phyloP scores from a whole-genome alignment of 1,140 invertebrate genomes.

The Oreohelix idahoensis region DNA sequence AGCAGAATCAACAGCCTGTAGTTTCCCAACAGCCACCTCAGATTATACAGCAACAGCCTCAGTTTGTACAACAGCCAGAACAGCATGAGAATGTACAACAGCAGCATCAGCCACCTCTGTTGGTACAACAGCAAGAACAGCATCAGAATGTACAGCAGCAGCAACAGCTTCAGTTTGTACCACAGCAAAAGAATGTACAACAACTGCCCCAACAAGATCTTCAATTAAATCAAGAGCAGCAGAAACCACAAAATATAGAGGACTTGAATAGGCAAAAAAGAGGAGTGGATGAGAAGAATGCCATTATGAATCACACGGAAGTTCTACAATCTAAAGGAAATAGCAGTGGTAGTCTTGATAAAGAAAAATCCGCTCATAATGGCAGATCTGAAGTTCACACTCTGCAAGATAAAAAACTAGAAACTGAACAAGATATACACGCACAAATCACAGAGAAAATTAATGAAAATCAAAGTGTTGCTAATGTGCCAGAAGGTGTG shows the following conservation, averaged over 20 bases:
- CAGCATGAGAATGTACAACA: too few species aligned
- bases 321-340: background rate
- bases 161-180: slow-evolving; percentile 26
- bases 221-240: background rate
- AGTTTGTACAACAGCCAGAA: too few species aligned
- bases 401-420: background rate
- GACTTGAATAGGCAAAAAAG: background rate
- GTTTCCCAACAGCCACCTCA: too few species aligned
- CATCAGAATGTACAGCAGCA: background rate
- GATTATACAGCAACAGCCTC: too few species aligned
- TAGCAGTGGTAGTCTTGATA: background rate
- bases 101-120: too few species aligned
- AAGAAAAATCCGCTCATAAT: background rate
- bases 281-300: background rate
- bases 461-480: background rate
- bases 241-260: background rate
- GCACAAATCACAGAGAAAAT: background rate
- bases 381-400: background rate
- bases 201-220: background rate
- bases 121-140: too few species aligned
- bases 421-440: background rate
- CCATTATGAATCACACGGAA: background rate
- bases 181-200: background rate
- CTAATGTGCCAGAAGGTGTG: background rate
- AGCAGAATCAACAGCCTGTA: too few species aligned